These are phyloP conservation scores for Paramormyrops kingsleyae DNA, from an alignment of 2,113 vertebrate species.

Conservation along the genomic window DNA sequence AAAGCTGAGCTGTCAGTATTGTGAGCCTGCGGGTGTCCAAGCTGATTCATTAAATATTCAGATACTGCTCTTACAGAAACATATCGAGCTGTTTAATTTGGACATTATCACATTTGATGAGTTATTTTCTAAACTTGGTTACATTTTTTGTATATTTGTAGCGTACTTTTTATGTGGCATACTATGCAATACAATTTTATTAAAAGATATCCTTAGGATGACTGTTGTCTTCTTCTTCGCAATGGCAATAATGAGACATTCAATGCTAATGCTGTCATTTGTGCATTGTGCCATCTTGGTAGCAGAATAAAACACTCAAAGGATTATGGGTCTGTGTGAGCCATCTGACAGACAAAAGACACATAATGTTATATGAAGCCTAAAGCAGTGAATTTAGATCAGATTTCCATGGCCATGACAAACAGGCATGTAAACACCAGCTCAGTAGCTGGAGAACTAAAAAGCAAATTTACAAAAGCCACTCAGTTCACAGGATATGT, in stretches of 20 bases:
- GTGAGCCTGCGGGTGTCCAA: not conserved
- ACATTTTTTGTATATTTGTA: not conserved
- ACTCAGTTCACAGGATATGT: not conserved
- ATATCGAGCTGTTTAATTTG: not conserved
- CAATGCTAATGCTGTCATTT: not conserved
- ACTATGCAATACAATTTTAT: not conserved
- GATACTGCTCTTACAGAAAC: not conserved
- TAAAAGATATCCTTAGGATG: not conserved
- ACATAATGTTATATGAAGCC: not conserved
- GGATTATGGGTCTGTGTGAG: not conserved
- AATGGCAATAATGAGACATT: not conserved
- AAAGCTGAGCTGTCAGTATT: not conserved
- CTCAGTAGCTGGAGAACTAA: not conserved
- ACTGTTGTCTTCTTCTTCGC: not conserved
- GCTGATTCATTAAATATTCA: not conserved
- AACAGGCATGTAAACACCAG: not conserved
- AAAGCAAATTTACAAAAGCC: not conserved
- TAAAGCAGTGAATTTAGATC: not conserved
- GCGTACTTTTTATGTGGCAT: not conserved
- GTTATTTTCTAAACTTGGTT: not conserved
- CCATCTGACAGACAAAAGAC: not conserved
- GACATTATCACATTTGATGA: not conserved
- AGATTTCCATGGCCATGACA: not conserved
- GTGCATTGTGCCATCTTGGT: not conserved
- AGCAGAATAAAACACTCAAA: not conserved